phyloP scores from a whole-genome alignment of 2,888 invertebrate species.

The Drosophila demipolita region DNA sequence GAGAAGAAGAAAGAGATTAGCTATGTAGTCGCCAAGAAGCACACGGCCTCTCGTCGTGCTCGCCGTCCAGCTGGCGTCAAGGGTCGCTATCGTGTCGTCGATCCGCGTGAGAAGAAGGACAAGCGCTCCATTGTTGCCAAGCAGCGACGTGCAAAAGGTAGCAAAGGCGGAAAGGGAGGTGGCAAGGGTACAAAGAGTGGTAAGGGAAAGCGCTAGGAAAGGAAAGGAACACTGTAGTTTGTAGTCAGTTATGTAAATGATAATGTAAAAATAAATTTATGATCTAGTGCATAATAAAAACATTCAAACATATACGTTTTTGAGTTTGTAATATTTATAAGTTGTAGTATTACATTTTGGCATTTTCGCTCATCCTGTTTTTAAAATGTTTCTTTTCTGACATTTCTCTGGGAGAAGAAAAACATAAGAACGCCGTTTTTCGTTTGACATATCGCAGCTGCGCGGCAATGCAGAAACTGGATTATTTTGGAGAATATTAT shows the following conservation, averaged over 20 bases:
- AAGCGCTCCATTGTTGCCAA: conserved; percentile 87
- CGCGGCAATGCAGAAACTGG: background rate
- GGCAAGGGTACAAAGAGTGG: conserved; percentile 53
- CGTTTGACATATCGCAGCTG: background rate
- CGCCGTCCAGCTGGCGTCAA: conserved; percentile 94
- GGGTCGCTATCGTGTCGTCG: conserved; percentile 97
- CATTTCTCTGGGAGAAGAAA: background rate
- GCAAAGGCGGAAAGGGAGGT: conserved; percentile 42
- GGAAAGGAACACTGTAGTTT: conserved; percentile 11
- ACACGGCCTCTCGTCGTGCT: conserved; percentile 90
- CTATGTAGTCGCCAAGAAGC: conserved; percentile 97
- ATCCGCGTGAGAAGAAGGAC: conserved; percentile 98
- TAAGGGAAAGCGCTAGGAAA: conserved; percentile 41
- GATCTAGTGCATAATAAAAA: conserved; percentile 26
- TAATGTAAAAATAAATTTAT: conserved; percentile 48
- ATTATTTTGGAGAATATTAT: background rate
- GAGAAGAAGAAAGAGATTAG: conserved; percentile 95
- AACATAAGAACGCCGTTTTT: background rate
- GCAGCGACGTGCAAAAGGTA: conserved; percentile 73
- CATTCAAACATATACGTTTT: background rate
- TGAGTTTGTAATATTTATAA: background rate
- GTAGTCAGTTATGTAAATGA: conserved; percentile 46
- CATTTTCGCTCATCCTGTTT: background rate
- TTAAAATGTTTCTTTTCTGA: background rate
- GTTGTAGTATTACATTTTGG: no score